These are phyloP conservation scores for Molossus molossus DNA, from an alignment of 2,797 vertebrate species.

Conservation along the genomic window DNA sequence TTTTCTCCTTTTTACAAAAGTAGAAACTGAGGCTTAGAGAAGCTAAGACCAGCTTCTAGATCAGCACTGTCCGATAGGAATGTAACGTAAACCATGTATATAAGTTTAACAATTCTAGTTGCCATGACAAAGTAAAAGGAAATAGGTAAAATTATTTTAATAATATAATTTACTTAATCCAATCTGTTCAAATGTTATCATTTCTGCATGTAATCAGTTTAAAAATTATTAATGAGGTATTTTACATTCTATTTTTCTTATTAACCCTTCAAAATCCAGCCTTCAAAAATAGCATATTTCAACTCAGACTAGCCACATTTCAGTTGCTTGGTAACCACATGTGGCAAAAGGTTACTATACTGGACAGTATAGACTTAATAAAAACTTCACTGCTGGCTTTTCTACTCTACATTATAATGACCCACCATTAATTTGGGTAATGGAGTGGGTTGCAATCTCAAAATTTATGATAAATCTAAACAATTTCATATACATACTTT, in stretches of 20 bases:
- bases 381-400: not conserved
- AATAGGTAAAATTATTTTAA: slow-evolving; percentile 54
- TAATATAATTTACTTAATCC: not conserved
- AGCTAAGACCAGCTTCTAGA: not conserved
- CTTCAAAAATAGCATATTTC: not conserved
- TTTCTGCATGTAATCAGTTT: slow-evolving; percentile 50
- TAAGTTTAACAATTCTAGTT: slow-evolving; percentile 52
- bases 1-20: slow-evolving; percentile 48
- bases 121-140: slow-evolving; percentile 15
- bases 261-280: slow-evolving; percentile 11
- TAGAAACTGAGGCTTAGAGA: slow-evolving; percentile 20
- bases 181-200: not conserved
- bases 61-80: not conserved
- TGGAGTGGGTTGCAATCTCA: not conserved
- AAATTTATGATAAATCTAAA: not conserved
- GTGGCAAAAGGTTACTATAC: not conserved
- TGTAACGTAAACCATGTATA: not conserved
- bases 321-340: not conserved
- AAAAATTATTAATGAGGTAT: slow-evolving; percentile 33
- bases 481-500: not conserved
- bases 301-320: slow-evolving; percentile 17
- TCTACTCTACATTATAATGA: not conserved
- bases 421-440: not conserved
- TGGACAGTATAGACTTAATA: not conserved
- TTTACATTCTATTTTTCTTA: slow-evolving; percentile 50